phyloP scores from a whole-genome alignment of 2,797 vertebrate species.

The Thaleichthys pacificus region DNA sequence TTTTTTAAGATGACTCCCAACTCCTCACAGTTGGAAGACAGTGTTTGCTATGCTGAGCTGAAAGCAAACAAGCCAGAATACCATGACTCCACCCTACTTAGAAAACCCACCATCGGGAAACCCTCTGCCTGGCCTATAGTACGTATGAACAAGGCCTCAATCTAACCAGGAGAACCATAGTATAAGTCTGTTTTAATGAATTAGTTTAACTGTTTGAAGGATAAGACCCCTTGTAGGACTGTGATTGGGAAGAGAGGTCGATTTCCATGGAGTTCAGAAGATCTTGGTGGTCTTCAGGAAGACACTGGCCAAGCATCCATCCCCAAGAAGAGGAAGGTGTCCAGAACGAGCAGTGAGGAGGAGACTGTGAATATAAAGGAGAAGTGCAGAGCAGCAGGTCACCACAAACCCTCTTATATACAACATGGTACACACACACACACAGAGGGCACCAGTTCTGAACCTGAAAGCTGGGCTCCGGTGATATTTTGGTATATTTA shows the following conservation, averaged over 20 bases:
- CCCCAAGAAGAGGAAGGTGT: conserved; percentile 63
- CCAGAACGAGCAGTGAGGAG: conserved; percentile 56
- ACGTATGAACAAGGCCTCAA: conserved; percentile 27
- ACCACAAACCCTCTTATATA: not conserved
- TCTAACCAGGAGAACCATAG: too few species aligned
- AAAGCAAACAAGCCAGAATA: conserved; percentile 61
- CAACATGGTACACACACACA: not conserved
- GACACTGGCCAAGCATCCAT: conserved; percentile 49
- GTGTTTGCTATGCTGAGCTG: conserved; percentile 59
- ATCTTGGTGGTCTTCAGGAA: conserved; percentile 43
- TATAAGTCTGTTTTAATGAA: too few species aligned
- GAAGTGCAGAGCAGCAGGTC: conserved; percentile 45
- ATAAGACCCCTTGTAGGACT: conserved; percentile 59
- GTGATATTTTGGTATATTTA: not conserved
- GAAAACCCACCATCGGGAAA: conserved; percentile 28
- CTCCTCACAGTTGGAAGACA: conserved; percentile 56
- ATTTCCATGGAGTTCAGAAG: conserved; percentile 65
- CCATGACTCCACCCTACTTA: conserved; percentile 30
- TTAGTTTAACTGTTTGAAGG: conserved; percentile 45
- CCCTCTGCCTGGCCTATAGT: conserved; percentile 59
- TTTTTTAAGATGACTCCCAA: conserved; percentile 53
- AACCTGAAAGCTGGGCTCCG: not conserved
- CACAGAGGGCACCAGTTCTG: not conserved
- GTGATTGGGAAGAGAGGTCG: conserved; percentile 52
- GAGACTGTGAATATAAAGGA: conserved; percentile 49